These are phyloP conservation scores for Callaeas wilsoni DNA, from an alignment of 2,113 vertebrate genomes.

Conservation along the genomic window DNA sequence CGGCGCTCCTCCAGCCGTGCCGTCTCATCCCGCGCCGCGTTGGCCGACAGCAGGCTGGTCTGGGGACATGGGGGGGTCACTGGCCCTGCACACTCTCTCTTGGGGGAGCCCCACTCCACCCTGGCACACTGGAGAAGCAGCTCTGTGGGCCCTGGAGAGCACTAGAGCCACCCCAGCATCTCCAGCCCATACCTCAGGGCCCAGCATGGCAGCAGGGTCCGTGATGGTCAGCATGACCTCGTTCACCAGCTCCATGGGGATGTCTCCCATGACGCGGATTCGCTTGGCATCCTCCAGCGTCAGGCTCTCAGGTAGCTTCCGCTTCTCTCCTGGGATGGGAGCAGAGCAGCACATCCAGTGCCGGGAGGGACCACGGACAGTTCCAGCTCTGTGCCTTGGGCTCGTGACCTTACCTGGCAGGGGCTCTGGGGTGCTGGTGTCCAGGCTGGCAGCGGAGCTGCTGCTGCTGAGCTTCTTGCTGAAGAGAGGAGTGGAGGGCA, in stretches of 20 bases:
- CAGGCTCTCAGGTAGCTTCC: conserved; percentile 90
- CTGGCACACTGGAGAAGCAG: neutral
- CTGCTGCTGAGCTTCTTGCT: conserved; percentile 81
- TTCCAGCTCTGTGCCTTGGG: neutral
- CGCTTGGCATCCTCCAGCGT: conserved; percentile 96
- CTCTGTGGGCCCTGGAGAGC: neutral
- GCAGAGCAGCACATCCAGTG: neutral
- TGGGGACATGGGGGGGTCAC: neutral
- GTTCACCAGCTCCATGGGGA: conserved; percentile 98
- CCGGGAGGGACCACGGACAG: neutral
- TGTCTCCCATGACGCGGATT: conserved; percentile 96
- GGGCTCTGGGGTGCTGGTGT: conserved; percentile 78
- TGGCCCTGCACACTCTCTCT: too few species aligned
- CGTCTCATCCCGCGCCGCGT: conserved; percentile 93
- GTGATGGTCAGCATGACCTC: conserved; percentile 99
- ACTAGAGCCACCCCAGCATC: fast-evolving
- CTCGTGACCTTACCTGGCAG: conserved; percentile 75
- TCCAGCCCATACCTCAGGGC: conserved; percentile 80
- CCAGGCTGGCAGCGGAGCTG: conserved; percentile 74
- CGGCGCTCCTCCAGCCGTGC: conserved; percentile 93
- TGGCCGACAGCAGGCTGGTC: conserved; percentile 94
- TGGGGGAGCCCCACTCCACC: too few species aligned
- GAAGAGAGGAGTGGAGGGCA: conserved; percentile 82
- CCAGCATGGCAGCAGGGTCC: conserved; percentile 95
- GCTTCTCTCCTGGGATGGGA: conserved; percentile 83